Conservation (phyloP, 2,797 vertebrate genomes). For the Schizopygopsis malacanthus region DNA sequence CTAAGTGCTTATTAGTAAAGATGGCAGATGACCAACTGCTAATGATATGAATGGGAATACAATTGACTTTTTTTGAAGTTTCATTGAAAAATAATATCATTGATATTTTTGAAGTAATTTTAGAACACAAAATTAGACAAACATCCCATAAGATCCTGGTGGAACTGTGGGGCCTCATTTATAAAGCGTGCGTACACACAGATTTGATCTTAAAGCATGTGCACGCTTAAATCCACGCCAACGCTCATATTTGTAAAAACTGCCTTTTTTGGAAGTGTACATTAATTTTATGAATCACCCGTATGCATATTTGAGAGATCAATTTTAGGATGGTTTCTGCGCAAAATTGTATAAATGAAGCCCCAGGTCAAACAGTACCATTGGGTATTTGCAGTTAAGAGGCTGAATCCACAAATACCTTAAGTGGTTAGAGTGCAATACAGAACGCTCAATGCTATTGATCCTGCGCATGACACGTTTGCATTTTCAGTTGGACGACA, state of each 20-base stretch:
- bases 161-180: neutral
- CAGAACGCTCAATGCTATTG: constrained; percentile 17
- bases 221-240: no score
- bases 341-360: no score
- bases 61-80: neutral
- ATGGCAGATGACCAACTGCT: neutral
- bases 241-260: no score
- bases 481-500: constrained; percentile 17
- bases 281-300: no score
- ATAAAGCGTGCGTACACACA: no score
- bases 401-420: constrained; percentile 9
- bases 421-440: constrained; percentile 42
- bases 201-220: no score
- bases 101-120: neutral
- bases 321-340: no score
- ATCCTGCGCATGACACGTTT: constrained; percentile 18
- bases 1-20: neutral
- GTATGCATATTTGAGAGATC: no score
- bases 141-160: no score
- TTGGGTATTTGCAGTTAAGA: neutral
- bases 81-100: neutral
- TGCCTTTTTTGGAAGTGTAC: no score
- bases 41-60: neutral
- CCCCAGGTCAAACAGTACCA: neutral
- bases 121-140: neutral